These are phyloP conservation scores for Myotis pilosus DNA, from an alignment of 2,797 vertebrate species.

Conservation along the genomic window DNA sequence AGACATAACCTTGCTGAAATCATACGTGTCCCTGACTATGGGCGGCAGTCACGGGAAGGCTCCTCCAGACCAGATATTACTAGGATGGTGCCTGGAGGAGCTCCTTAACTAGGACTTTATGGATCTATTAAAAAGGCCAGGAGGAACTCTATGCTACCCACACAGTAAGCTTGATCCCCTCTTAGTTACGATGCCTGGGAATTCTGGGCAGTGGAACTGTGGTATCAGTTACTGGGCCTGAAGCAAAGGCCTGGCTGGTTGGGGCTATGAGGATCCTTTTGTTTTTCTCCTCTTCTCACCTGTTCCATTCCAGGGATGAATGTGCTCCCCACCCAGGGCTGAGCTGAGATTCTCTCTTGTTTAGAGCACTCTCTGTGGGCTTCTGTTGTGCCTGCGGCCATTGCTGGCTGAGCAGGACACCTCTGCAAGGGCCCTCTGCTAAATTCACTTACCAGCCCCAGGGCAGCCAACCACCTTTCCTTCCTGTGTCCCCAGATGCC, in stretches of 20 bases:
- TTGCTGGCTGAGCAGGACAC: neutral
- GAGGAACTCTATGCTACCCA: neutral
- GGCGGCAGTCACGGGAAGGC: neutral
- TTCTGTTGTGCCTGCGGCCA: neutral
- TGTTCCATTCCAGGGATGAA: neutral
- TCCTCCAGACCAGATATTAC: neutral
- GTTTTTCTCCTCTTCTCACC: neutral
- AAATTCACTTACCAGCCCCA: neutral
- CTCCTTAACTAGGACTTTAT: slow-evolving; percentile 64
- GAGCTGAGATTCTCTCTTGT: neutral
- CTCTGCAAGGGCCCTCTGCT: neutral
- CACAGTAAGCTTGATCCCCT: slow-evolving; percentile 29
- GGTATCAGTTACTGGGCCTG: neutral
- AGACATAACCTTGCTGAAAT: slow-evolving; percentile 42
- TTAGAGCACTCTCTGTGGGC: neutral
- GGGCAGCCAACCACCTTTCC: neutral
- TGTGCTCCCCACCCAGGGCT: rapidly evolving
- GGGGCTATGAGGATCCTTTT: neutral
- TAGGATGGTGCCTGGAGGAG: slow-evolving; percentile 7
- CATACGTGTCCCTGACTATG: neutral
- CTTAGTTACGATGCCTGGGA: neutral
- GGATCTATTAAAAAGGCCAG: slow-evolving; percentile 45
- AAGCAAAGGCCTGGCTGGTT: neutral
- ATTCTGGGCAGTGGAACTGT: neutral
- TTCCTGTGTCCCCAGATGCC: neutral